phyloP scores from a whole-genome alignment of 2,113 vertebrate genomes.

The Chaetodon auriga region DNA sequence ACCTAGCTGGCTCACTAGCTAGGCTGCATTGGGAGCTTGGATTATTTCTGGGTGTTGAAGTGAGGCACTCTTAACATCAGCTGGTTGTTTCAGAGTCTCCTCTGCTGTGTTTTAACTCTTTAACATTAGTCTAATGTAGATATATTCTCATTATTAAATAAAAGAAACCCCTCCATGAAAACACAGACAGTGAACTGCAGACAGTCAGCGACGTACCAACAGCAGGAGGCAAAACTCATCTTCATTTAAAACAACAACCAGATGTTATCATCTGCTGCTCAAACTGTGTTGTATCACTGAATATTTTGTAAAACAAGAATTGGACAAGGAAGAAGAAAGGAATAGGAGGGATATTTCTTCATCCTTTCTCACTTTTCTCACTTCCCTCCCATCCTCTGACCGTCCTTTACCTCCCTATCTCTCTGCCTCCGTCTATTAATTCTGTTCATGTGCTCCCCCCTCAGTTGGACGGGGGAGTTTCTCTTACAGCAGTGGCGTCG shows the following conservation, averaged over 20 bases:
- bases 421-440: neutral
- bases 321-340: neutral
- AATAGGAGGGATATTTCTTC: neutral
- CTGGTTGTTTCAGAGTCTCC: too few relatives aligned
- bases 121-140: neutral
- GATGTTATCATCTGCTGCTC: neutral
- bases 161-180: neutral
- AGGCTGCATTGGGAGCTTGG: too few relatives aligned
- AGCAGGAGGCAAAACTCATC: neutral
- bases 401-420: neutral
- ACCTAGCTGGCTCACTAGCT: too few relatives aligned
- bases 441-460: neutral
- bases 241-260: neutral
- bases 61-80: too few relatives aligned
- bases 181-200: neutral
- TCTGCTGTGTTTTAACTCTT: too few relatives aligned
- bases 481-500: neutral
- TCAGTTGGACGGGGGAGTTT: neutral
- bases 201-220: neutral
- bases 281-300: neutral
- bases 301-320: neutral
- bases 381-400: neutral
- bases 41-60: too few relatives aligned
- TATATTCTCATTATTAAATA: neutral
- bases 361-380: neutral